A percentile compares a stretch with the other conserved stretches of the same genome.
phyloP scores from a whole-genome alignment of 1,140 invertebrate genomes.

The Cyphomyrmex costatus region DNA sequence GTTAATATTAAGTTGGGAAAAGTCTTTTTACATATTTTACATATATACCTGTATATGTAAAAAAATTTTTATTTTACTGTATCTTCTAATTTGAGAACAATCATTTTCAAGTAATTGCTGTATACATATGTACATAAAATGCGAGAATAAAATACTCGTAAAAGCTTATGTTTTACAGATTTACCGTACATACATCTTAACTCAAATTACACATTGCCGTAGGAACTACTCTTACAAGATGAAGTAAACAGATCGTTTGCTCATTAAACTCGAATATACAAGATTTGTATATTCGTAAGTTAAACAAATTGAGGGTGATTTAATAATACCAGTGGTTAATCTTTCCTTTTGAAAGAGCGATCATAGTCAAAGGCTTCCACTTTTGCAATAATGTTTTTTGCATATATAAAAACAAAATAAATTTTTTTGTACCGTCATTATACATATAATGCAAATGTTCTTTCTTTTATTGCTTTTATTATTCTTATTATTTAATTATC shows the following conservation, averaged over 20 bases:
- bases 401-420: not conserved
- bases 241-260: not conserved
- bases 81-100: too few species aligned
- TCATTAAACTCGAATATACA: conserved; percentile 3
- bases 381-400: not conserved
- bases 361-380: not conserved
- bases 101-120: not conserved
- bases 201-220: conserved; percentile 9
- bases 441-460: not conserved
- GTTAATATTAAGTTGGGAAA: too few species aligned
- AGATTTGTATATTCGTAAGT: not conserved
- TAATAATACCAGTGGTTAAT: not conserved
- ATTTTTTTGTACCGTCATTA: not conserved
- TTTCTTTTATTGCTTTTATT: not conserved
- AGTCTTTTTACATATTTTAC: too few species aligned
- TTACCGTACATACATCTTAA: not conserved
- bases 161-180: not conserved
- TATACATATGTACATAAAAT: not conserved
- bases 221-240: not conserved
- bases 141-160: not conserved
- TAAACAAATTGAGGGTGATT: not conserved
- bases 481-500: not conserved
- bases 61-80: too few species aligned
- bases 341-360: not conserved
- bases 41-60: too few species aligned